Evolutionary conservation across 2,113 vertebrate species (phyloP).

Genomic region (Aix galericulata): DNA sequence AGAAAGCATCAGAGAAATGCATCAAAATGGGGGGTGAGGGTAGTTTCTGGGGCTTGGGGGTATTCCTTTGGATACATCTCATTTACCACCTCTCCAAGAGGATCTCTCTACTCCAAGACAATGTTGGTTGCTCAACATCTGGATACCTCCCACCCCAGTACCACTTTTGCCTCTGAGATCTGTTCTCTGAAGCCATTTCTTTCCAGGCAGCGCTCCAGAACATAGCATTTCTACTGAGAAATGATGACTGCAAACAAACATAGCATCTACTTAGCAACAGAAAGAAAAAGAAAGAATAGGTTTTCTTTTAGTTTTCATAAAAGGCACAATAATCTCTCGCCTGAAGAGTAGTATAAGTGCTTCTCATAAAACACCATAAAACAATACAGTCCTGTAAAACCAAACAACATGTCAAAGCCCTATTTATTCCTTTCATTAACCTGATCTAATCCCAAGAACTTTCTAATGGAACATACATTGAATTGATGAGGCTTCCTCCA

Average conservation of each 20-base stretch:
- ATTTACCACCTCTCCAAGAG: not conserved
- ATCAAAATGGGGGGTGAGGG: not conserved
- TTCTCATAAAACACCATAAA: conserved; percentile 71
- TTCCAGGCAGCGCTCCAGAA: conserved; percentile 53
- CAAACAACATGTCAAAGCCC: conserved; percentile 54
- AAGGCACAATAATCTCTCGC: conserved; percentile 35
- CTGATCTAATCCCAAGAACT: conserved; percentile 58
- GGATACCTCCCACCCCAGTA: not conserved
- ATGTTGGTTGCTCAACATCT: not conserved
- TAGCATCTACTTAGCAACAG: conserved; percentile 63
- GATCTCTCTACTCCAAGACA: conserved; percentile 2
- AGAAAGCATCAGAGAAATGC: not conserved
- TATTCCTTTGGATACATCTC: not conserved
- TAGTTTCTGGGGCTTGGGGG: rapidly evolving
- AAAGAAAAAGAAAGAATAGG: conserved; percentile 36
- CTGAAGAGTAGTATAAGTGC: conserved; percentile 56
- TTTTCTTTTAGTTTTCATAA: conserved; percentile 59
- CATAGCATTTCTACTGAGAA: conserved; percentile 47
- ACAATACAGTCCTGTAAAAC: conserved; percentile 63
- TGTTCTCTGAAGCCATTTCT: conserved; percentile 3
- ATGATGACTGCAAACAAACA: conserved; percentile 38
- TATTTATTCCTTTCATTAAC: conserved; percentile 73
- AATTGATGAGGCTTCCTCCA: conserved; percentile 30
- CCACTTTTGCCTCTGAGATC: not conserved
- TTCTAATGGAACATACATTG: conserved; percentile 39